Evolutionary conservation across 2,113 vertebrate genomes (phyloP), one percentile per base, ranked within the genome.

Genomic region (Zingel zingel): DNA sequence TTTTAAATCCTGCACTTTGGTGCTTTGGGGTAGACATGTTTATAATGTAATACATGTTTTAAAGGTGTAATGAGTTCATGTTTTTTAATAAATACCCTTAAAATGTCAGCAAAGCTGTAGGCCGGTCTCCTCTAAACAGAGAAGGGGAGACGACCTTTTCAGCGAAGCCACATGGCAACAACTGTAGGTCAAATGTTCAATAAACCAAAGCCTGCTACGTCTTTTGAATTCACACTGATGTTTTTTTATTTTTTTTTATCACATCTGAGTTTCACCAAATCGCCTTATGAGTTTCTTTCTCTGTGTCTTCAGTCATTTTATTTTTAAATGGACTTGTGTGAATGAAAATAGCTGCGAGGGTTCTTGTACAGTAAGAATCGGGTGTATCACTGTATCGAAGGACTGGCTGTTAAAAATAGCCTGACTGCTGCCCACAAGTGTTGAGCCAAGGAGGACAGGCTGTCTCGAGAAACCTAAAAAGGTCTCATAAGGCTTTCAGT

Each of bases 401-500:
- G 88, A 82, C 68, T 15, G 7, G 71, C 27, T 47, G 92, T 23
- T 95, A 95, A 94, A 95, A 96, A 96, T 96, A 96, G 86, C 56
- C 27, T 6, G 63, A 88, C 73, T 83, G 79, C 86, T 59, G 68
- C 77, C 70, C 92, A 81, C 91, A 91, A 88, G 90, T 91, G 90
- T 86, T 27, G 83, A 81, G 88, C 79, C 79, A 74, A 89, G 88
- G 80, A 88, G 84, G 80, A 86, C 67, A 33, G 57, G 67, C 74
- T 54, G 81, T 85, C 87, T 92, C 13, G 4, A 91, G 92, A 83
- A 94, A 57, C 94, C 92, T 94, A 94, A 95, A 95, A 95, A 94
- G 93, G 94, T 91, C 88, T 93, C 90, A 19, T 23, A 14, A 23
- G 75, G 45, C 70, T 83, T 50, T 67, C 50, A 59, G 62, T 1